Conservation (phyloP, 2,113 vertebrate genomes). For the Sprattus sprattus region DNA sequence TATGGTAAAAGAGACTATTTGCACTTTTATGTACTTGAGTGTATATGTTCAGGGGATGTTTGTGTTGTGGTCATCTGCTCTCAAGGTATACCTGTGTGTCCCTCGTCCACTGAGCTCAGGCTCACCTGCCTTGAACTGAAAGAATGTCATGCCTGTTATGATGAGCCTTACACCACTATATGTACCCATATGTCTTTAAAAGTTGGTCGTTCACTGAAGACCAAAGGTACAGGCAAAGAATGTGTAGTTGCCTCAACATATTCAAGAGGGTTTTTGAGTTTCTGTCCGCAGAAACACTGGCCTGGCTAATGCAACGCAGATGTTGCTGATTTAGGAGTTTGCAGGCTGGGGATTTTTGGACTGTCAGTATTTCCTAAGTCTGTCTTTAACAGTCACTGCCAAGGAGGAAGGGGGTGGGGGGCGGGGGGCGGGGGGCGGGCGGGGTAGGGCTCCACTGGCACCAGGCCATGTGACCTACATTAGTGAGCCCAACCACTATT, state of each 20-base stretch:
- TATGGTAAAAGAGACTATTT: slow-evolving; percentile 48
- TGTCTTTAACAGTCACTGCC: slow-evolving; percentile 41
- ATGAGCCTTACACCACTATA: slow-evolving; percentile 15
- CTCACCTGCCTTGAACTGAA: slow-evolving; percentile 8
- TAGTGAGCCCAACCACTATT: slow-evolving; percentile 31
- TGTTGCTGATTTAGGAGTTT: slow-evolving; percentile 66
- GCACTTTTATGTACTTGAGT: slow-evolving; percentile 58
- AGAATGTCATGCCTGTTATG: neutral
- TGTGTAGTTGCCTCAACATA: slow-evolving; percentile 30
- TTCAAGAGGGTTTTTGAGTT: slow-evolving; percentile 41
- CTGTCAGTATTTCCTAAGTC: slow-evolving; percentile 48
- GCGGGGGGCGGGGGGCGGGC: neutral
- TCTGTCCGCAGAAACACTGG: slow-evolving; percentile 46
- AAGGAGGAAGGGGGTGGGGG: slow-evolving; percentile 37
- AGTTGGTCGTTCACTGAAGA: slow-evolving; percentile 23
- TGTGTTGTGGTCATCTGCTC: slow-evolving; percentile 19
- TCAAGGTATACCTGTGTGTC: slow-evolving; percentile 9
- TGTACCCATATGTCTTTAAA: slow-evolving; percentile 29
- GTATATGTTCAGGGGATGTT: slow-evolving; percentile 36
- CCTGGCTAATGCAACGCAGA: slow-evolving; percentile 72
- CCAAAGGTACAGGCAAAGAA: slow-evolving; percentile 1
- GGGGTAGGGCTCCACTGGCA: slow-evolving; percentile 57
- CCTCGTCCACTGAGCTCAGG: neutral
- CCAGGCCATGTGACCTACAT: slow-evolving; percentile 69
- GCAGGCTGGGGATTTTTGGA: slow-evolving; percentile 39